These are phyloP conservation scores for Yponomeuta cagnagella DNA, from an alignment of 2,888 invertebrate species.

Conservation along the genomic window DNA sequence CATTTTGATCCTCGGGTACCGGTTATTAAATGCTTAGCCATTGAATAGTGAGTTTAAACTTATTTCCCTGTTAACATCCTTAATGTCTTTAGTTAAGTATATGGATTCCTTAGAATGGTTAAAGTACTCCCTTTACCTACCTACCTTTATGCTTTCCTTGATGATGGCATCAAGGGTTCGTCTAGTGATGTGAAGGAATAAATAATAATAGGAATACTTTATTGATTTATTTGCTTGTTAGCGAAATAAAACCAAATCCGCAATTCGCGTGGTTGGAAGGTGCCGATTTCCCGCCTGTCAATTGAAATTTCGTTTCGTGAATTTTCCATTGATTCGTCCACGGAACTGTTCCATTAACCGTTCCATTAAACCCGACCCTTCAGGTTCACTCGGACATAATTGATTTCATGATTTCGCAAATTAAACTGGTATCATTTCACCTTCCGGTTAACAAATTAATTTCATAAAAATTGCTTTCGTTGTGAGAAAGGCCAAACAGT, in stretches of 20 bases:
- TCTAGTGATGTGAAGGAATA: too few relatives aligned
- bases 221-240: background rate
- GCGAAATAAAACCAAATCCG: background rate
- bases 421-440: background rate
- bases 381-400: background rate
- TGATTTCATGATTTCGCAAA: conserved; percentile 1
- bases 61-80: too few relatives aligned
- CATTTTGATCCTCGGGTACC: too few relatives aligned
- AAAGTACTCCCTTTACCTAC: too few relatives aligned
- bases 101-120: too few relatives aligned
- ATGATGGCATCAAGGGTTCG: too few relatives aligned
- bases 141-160: too few relatives aligned
- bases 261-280: background rate
- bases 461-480: background rate
- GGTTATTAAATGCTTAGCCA: too few relatives aligned
- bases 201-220: background rate
- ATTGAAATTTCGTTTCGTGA: background rate
- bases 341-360: background rate
- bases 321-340: background rate
- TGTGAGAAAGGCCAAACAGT: background rate
- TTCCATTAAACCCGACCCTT: background rate
- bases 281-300: background rate
- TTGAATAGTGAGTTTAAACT: too few relatives aligned
- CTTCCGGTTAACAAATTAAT: background rate
- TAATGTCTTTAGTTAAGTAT: too few relatives aligned